A percentile compares a stretch with the other conserved stretches of the same genome.
phyloP scores from a whole-genome alignment of 2,888 invertebrate species.

The Clepsis dumicolana region DNA sequence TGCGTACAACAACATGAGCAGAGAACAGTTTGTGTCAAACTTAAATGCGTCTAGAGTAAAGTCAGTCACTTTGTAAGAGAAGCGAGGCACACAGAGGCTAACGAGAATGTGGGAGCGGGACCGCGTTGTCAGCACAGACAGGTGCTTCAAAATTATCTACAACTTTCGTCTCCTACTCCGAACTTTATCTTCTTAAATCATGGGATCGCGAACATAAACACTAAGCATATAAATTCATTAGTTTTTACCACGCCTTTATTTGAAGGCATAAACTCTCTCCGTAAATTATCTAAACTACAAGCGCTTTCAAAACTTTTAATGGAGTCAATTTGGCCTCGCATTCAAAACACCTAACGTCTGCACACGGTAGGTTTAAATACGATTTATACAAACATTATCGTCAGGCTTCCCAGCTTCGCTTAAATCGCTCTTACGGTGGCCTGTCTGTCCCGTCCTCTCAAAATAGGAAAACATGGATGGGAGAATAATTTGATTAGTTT shows the following conservation, averaged over 20 bases:
- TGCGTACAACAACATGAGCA: too few species aligned
- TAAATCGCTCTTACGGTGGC: neutral
- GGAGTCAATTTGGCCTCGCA: slow-evolving; percentile 83
- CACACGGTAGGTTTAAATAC: slow-evolving; percentile 64
- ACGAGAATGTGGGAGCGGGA: too few species aligned
- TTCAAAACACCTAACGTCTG: slow-evolving; percentile 77
- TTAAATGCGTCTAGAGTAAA: too few species aligned
- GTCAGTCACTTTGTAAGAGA: too few species aligned
- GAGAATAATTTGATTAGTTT: too few species aligned
- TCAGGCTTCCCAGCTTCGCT: slow-evolving; percentile 53
- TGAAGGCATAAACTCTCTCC: slow-evolving; percentile 78
- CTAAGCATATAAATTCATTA: slow-evolving; percentile 75
- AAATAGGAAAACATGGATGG: neutral
- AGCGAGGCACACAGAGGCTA: too few species aligned
- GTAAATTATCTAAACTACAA: slow-evolving; percentile 84
- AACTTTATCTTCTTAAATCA: slow-evolving; percentile 36
- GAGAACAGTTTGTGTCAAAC: too few species aligned
- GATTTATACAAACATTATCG: slow-evolving; percentile 77
- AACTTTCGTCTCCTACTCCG: slow-evolving; percentile 8
- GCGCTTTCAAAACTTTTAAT: slow-evolving; percentile 85
- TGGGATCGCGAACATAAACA: slow-evolving; percentile 59
- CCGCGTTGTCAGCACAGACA: too few species aligned
- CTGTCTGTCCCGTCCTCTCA: neutral
- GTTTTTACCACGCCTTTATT: slow-evolving; percentile 75
- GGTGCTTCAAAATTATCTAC: neutral